phyloP scores from a whole-genome alignment of 2,797 vertebrate species.

The Pempheris klunzingeri region DNA sequence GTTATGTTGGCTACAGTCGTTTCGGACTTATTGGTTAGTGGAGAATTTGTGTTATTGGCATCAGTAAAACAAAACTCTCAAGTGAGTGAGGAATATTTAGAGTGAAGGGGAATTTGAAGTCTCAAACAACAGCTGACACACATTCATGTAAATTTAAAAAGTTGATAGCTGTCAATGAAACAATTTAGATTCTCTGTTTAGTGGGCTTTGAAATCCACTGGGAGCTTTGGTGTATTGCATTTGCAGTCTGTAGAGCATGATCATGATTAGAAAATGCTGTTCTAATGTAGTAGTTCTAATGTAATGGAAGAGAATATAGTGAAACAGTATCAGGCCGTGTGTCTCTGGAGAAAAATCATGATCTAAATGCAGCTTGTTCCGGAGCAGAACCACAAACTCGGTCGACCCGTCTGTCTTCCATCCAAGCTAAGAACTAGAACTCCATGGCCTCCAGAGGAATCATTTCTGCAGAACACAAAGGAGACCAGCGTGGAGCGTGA shows the following conservation, averaged over 20 bases:
- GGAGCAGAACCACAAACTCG: conserved; percentile 79
- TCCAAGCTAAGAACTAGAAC: conserved; percentile 76
- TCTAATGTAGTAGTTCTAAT: too few relatives aligned
- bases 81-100: not conserved
- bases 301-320: conserved; percentile 50
- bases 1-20: not conserved
- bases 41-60: conserved; percentile 1
- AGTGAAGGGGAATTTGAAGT: not conserved
- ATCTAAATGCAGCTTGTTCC: conserved; percentile 76
- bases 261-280: conserved; percentile 60
- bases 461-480: conserved; percentile 74
- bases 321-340: conserved; percentile 61
- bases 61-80: conserved; percentile 9
- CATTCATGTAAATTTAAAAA: conserved; percentile 30
- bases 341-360: conserved; percentile 55
- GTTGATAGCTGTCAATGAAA: conserved; percentile 37
- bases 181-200: conserved; percentile 25
- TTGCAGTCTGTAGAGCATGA: conserved; percentile 38
- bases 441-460: conserved; percentile 67
- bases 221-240: conserved; percentile 37
- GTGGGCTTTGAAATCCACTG: conserved; percentile 31
- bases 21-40: not conserved
- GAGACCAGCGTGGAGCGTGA: conserved; percentile 68
- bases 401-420: conserved; percentile 73
- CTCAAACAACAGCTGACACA: conserved; percentile 21